A percentile compares a stretch with the other conserved stretches of the same genome.
phyloP scores from a whole-genome alignment of 2,797 vertebrate genomes.

The Uromys caudimaculatus region DNA sequence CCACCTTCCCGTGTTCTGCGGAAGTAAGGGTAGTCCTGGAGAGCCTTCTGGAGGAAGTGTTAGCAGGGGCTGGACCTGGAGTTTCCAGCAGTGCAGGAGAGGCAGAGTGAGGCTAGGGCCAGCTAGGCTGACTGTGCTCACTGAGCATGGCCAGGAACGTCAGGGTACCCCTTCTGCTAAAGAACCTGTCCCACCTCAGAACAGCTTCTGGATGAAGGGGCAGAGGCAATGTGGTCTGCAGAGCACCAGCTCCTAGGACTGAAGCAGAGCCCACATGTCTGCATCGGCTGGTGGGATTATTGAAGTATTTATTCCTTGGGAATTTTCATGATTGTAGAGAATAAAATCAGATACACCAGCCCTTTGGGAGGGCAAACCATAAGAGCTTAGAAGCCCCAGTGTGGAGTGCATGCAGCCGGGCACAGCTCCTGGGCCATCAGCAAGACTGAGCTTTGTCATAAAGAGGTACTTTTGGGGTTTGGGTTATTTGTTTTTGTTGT shows the following conservation, averaged over 20 bases:
- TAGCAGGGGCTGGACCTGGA: neutral
- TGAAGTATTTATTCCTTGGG: neutral
- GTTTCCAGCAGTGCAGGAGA: neutral
- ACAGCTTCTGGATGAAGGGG: neutral
- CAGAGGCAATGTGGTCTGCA: neutral
- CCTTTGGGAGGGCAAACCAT: neutral
- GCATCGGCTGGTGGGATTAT: neutral
- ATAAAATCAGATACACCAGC: neutral
- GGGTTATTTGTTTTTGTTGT: neutral
- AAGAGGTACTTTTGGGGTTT: neutral
- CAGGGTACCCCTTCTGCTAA: neutral
- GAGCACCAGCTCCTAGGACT: neutral
- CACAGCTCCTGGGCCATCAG: neutral
- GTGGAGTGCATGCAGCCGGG: fast-evolving
- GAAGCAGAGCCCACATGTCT: neutral
- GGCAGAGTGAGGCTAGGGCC: neutral
- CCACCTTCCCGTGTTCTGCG: neutral
- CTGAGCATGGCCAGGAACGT: neutral
- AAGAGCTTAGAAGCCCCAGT: neutral
- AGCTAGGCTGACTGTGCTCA: fast-evolving
- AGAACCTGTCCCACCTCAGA: neutral
- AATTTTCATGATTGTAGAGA: neutral
- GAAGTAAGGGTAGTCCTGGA: neutral
- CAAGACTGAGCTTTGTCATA: neutral
- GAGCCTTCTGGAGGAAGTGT: neutral